Conservation (phyloP, 1,140 invertebrate genomes). For the Drosophila ficusphila region DNA sequence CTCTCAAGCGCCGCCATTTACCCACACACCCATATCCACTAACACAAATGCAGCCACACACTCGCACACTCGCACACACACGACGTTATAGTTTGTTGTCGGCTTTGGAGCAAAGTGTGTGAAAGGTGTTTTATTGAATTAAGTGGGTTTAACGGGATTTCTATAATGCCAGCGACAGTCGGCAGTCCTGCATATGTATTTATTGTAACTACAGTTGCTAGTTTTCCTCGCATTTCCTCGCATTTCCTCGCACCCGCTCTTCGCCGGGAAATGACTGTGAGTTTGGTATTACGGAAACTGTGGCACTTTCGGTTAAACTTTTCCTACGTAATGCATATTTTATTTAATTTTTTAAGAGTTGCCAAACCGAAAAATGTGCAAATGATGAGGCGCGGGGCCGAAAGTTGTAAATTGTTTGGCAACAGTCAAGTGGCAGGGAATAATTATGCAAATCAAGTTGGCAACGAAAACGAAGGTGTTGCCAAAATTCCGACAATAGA, state of each 20-base stretch:
- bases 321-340: conserved; percentile 71
- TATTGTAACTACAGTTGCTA: conserved; percentile 72
- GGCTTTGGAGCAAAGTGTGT: conserved; percentile 78
- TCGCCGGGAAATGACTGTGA: conserved; percentile 2
- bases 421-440: conserved; percentile 70
- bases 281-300: conserved; percentile 27
- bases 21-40: conserved; percentile 3
- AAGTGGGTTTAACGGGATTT: conserved; percentile 82
- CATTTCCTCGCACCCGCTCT: too few relatives aligned
- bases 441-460: conserved; percentile 56
- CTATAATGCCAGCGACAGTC: conserved; percentile 71
- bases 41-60: not conserved
- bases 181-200: conserved; percentile 66
- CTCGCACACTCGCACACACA: conserved; percentile 15
- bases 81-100: conserved; percentile 76
- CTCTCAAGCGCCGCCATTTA: conserved; percentile 55
- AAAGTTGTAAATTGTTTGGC: conserved; percentile 64
- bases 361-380: conserved; percentile 60
- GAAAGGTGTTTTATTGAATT: conserved; percentile 83
- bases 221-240: conserved; percentile 7
- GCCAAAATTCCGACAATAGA: conserved; percentile 15
- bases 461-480: conserved; percentile 10
- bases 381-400: conserved; percentile 36
- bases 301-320: conserved; percentile 69
- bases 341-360: conserved; percentile 75